These are phyloP conservation scores for Leptopilina myrica DNA, from an alignment of 2,888 invertebrate species.

Conservation along the genomic window DNA sequence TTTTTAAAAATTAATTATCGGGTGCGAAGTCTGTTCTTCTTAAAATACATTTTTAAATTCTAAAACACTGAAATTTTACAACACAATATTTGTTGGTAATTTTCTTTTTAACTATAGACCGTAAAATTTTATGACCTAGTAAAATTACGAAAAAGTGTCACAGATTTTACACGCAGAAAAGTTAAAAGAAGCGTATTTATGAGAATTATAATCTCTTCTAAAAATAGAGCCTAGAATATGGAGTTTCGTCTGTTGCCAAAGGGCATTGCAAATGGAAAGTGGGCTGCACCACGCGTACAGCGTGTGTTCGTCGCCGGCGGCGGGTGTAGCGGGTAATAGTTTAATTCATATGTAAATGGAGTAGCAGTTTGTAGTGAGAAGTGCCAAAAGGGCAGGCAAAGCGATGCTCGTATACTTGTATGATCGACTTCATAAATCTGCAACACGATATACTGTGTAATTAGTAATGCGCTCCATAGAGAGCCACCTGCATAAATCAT, in stretches of 20 bases:
- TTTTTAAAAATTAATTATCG: no score
- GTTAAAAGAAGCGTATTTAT: no score
- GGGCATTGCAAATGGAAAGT: slow-evolving; percentile 13
- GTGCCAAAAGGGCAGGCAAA: slow-evolving; percentile 56
- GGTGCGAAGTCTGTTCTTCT: no score
- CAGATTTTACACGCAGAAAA: no score
- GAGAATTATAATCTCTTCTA: background rate
- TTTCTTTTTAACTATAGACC: no score
- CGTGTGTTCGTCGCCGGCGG: slow-evolving; percentile 49
- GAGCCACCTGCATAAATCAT: slow-evolving; percentile 65
- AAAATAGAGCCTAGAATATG: background rate
- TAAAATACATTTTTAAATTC: no score
- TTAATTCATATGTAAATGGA: slow-evolving; percentile 74
- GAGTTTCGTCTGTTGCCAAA: slow-evolving; percentile 11
- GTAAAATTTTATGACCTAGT: no score
- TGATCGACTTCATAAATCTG: slow-evolving; percentile 71
- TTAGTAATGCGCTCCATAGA: slow-evolving; percentile 68
- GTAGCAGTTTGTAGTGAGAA: slow-evolving; percentile 60
- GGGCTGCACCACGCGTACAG: slow-evolving; percentile 31
- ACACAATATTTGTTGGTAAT: no score
- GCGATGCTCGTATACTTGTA: slow-evolving; percentile 60
- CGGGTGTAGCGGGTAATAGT: slow-evolving; percentile 67
- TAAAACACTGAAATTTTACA: no score
- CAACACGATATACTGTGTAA: slow-evolving; percentile 72
- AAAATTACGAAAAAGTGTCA: no score